phyloP scores from a whole-genome alignment of 2,888 invertebrate genomes.

The Alentia gelatinosa region DNA sequence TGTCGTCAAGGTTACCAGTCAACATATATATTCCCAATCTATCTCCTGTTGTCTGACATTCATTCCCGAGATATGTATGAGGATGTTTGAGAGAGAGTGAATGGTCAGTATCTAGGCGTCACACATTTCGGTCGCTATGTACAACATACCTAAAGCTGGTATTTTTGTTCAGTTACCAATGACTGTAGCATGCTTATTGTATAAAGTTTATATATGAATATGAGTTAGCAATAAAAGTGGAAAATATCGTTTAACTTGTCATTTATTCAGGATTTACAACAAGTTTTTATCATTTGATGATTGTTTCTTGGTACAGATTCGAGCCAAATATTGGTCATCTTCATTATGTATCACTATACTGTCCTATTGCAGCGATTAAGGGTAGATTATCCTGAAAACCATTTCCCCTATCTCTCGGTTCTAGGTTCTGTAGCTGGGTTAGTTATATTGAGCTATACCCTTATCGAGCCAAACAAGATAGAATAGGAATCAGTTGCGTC shows the following conservation, averaged over 20 bases:
- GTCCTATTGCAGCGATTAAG: too few relatives aligned
- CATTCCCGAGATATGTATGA: not conserved
- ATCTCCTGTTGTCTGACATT: conserved; percentile 8
- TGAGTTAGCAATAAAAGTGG: conserved; percentile 51
- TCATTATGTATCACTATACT: too few relatives aligned
- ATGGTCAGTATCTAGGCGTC: conserved; percentile 9
- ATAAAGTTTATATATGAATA: conserved; percentile 52
- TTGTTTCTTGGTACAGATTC: too few relatives aligned
- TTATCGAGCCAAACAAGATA: too few relatives aligned
- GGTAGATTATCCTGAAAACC: too few relatives aligned
- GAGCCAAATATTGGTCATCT: too few relatives aligned
- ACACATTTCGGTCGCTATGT: not conserved
- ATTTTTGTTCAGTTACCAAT: conserved; percentile 38
- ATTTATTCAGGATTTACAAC: too few relatives aligned
- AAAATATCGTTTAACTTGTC: conserved; percentile 36
- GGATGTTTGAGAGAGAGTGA: not conserved
- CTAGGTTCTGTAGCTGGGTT: not conserved
- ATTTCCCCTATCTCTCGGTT: too few relatives aligned
- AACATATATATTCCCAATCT: not conserved
- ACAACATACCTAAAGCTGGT: not conserved
- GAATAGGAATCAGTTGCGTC: too few relatives aligned
- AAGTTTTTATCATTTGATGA: too few relatives aligned
- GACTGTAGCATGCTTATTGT: conserved; percentile 51
- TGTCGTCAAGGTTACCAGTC: conserved; percentile 23
- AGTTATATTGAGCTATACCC: not conserved